phyloP scores from a whole-genome alignment of 2,888 invertebrate genomes.

The Ephialtes manifestator region DNA sequence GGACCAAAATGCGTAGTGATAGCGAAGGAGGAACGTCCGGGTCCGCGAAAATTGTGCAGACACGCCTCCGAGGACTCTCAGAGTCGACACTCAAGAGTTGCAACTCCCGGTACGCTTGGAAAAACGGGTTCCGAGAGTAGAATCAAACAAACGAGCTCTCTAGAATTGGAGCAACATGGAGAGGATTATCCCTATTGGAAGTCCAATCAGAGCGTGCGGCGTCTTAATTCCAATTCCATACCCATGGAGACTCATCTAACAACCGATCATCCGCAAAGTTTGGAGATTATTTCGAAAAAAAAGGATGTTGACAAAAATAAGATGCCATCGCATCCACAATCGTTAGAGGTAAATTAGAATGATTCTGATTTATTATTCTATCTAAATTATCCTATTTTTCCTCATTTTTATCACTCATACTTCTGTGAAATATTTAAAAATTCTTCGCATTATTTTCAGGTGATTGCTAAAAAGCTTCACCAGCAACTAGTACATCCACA shows the following conservation, averaged over 20 bases:
- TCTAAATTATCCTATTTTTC: too few species aligned
- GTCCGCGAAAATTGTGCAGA: conserved; percentile 79
- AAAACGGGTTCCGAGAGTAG: conserved; percentile 86
- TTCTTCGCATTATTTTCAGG: conserved; percentile 69
- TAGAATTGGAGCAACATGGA: conserved; percentile 86
- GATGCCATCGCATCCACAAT: conserved; percentile 84
- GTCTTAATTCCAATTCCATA: conserved; percentile 82
- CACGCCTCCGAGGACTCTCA: conserved; percentile 83
- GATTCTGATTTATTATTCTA: background rate
- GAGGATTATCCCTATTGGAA: conserved; percentile 84
- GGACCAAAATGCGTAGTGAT: conserved; percentile 80
- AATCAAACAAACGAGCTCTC: conserved; percentile 87
- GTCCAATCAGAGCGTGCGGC: conserved; percentile 82
- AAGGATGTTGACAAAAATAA: conserved; percentile 83
- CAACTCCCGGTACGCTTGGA: conserved; percentile 84
- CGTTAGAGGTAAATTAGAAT: conserved; percentile 79
- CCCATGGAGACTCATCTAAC: conserved; percentile 82
- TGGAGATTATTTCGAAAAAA: conserved; percentile 83
- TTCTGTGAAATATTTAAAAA: conserved; percentile 9
- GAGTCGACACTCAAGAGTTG: conserved; percentile 80
- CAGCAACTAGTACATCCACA: conserved; percentile 84
- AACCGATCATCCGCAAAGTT: conserved; percentile 83
- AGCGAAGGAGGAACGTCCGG: conserved; percentile 79
- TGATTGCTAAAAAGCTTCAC: conserved; percentile 82
- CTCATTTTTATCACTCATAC: background rate